These are phyloP conservation scores for Raja brachyura DNA, from an alignment of 2,113 vertebrate genomes.

Conservation along the genomic window DNA sequence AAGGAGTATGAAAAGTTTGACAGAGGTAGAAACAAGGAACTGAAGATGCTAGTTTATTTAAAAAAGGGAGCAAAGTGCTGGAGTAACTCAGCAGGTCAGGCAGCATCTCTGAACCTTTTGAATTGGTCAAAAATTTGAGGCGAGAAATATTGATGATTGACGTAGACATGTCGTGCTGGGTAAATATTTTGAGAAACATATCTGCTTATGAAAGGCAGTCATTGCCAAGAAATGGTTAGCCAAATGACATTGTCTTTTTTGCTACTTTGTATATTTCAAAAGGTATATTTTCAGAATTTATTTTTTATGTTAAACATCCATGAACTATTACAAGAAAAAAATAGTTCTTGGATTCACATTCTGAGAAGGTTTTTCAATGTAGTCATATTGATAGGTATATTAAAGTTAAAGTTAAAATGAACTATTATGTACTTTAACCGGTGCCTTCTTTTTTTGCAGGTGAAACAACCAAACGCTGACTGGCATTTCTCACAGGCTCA, in stretches of 20 bases:
- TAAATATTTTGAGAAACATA: not conserved
- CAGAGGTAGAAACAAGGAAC: not conserved
- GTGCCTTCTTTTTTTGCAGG: slow-evolving; percentile 66
- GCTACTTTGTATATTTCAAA: not conserved
- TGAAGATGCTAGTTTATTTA: not conserved
- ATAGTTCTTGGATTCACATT: not conserved
- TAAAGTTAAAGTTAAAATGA: not conserved
- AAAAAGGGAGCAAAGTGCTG: too few species aligned
- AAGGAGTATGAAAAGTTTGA: not conserved
- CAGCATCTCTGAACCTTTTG: too few species aligned
- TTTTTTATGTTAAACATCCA: not conserved
- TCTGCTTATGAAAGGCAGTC: not conserved
- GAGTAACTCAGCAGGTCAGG: too few species aligned
- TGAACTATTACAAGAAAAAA: not conserved
- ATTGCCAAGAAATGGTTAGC: not conserved
- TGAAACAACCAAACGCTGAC: slow-evolving; percentile 90
- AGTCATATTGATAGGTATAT: too few species aligned
- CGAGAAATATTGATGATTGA: not conserved
- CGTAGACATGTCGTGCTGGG: not conserved
- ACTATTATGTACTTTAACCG: slow-evolving; percentile 41
- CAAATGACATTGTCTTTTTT: not conserved
- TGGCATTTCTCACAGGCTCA: slow-evolving; percentile 97
- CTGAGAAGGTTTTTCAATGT: not conserved
- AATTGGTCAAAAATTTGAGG: not conserved
- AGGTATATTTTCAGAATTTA: not conserved